These are phyloP conservation scores for Aphelenchoides bicaudatus DNA, from an alignment of 2,888 invertebrate genomes.

Conservation along the genomic window DNA sequence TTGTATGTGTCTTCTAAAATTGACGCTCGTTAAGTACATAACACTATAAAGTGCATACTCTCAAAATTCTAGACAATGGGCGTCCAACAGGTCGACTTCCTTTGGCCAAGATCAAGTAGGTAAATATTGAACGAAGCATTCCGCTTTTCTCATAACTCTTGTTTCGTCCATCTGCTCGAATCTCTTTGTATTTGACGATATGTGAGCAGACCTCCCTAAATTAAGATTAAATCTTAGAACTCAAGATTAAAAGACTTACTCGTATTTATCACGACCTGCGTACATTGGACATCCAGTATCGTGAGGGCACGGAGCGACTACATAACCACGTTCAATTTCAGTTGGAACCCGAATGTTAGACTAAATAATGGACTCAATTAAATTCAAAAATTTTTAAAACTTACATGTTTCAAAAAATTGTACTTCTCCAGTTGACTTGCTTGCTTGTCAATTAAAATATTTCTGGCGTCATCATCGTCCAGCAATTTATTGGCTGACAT, in stretches of 20 bases:
- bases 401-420: conserved; percentile 31
- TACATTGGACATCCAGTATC: conserved; percentile 74
- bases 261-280: conserved; percentile 21
- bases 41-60: not conserved
- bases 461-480: no score
- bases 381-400: not conserved
- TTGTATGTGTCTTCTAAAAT: not conserved
- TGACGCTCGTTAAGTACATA: not conserved
- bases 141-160: conserved; percentile 51
- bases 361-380: not conserved
- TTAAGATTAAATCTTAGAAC: not conserved
- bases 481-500: no score
- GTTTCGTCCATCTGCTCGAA: conserved; percentile 49
- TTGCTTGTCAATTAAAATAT: conserved; percentile 38
- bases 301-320: conserved; percentile 73
- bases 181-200: conserved; percentile 39
- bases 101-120: conserved; percentile 80
- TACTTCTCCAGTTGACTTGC: conserved; percentile 47
- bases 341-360: conserved; percentile 41
- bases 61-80: not conserved
- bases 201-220: conserved; percentile 44
- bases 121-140: conserved; percentile 68
- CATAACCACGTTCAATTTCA: conserved; percentile 46
- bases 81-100: conserved; percentile 60
- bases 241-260: conserved; percentile 19